phyloP scores from a whole-genome alignment of 2,797 vertebrate genomes.

The Myiotriccus ornatus region DNA sequence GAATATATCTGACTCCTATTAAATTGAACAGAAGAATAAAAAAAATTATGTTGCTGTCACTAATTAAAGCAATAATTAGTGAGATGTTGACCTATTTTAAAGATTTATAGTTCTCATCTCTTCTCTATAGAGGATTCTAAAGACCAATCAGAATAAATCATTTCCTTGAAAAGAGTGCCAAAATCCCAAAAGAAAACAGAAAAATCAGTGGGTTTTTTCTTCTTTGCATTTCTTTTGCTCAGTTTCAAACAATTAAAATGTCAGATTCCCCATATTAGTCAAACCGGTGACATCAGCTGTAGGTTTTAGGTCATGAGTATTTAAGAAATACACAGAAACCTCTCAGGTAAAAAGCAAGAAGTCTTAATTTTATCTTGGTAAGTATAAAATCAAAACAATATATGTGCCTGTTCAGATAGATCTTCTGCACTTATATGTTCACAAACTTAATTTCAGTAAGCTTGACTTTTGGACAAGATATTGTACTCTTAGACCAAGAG shows the following conservation, averaged over 20 bases:
- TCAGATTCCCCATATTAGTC: background rate
- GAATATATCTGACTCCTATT: background rate
- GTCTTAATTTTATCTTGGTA: background rate
- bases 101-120: background rate
- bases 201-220: background rate
- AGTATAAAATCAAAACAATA: background rate
- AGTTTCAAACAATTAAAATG: background rate
- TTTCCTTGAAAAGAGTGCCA: background rate
- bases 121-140: background rate
- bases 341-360: background rate
- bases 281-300: background rate
- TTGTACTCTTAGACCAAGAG: background rate
- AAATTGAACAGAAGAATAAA: background rate
- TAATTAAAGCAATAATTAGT: slow-evolving; percentile 32
- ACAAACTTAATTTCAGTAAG: background rate
- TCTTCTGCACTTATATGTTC: background rate
- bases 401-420: background rate
- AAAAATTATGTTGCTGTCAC: background rate
- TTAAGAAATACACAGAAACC: background rate
- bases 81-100: slow-evolving; percentile 10
- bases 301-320: background rate
- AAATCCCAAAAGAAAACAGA: background rate
- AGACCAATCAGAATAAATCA: background rate
- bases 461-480: background rate
- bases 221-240: background rate